Percentiles rank a stretch among this genome's conserved stretches.
Evolutionary conservation across 2,113 vertebrate genomes (phyloP).

Genomic region (Dicentrarchus labrax): DNA sequence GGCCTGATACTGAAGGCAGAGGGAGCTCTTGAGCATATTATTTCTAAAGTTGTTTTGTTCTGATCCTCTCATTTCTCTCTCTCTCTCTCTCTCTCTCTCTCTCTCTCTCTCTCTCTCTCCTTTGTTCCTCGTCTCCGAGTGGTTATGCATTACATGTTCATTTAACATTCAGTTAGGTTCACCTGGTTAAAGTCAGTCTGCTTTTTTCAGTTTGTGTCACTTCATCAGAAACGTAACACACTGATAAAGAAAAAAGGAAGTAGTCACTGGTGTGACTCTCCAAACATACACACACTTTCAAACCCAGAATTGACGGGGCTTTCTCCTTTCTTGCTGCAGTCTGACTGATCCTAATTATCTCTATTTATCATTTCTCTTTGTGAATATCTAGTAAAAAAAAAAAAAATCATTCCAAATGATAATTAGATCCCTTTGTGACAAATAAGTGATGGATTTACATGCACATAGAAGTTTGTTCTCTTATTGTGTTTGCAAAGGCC

Average conservation of each 20-base stretch:
- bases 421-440: constrained; percentile 63
- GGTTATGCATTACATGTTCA: constrained; percentile 21
- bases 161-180: constrained; percentile 33
- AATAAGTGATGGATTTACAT: constrained; percentile 64
- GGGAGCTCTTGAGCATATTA: constrained; percentile 65
- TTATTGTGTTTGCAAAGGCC: constrained; percentile 68
- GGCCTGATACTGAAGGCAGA: constrained; percentile 44
- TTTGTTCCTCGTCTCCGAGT: constrained; percentile 44
- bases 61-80: constrained; percentile 37
- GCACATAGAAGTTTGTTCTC: constrained; percentile 42
- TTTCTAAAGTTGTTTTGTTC: constrained; percentile 40
- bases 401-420: constrained; percentile 49
- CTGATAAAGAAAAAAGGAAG: constrained; percentile 19
- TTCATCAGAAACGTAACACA: constrained; percentile 1
- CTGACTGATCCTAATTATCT: constrained; percentile 38
- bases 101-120: constrained; percentile 34
- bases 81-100: constrained; percentile 45
- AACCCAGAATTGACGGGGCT: constrained; percentile 7
- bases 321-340: constrained; percentile 43
- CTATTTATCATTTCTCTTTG: constrained; percentile 59
- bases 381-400: constrained; percentile 61
- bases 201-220: constrained; percentile 29
- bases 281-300: constrained; percentile 20
- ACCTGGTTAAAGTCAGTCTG: constrained; percentile 23
- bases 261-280: constrained; percentile 27